A percentile compares a stretch with the other conserved stretches of the same genome.
phyloP scores from a whole-genome alignment of 2,797 vertebrate genomes.

The Potorous gilbertii region DNA sequence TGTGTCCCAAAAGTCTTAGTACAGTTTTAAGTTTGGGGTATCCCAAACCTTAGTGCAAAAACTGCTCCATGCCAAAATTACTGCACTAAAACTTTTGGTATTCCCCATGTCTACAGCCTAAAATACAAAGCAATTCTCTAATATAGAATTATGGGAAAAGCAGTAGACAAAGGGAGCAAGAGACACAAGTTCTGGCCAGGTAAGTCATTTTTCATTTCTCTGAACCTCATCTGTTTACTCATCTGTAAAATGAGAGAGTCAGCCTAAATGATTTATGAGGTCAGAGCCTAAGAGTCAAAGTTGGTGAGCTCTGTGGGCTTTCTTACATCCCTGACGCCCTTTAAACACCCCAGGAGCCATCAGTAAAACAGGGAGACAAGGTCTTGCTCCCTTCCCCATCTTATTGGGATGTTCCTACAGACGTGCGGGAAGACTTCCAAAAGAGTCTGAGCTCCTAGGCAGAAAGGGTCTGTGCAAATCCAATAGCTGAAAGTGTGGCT shows the following conservation, averaged over 20 bases:
- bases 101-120: not conserved
- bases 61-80: not conserved
- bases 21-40: not conserved
- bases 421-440: not conserved
- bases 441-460: not conserved
- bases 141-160: not conserved
- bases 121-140: not conserved
- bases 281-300: not conserved
- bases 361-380: not conserved
- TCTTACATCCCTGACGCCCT: not conserved
- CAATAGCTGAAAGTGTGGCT: not conserved
- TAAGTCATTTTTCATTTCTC: not conserved
- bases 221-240: not conserved
- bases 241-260: not conserved
- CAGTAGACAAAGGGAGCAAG: not conserved
- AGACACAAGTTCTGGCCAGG: not conserved
- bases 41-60: not conserved
- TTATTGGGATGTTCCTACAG: not conserved
- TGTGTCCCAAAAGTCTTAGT: not conserved
- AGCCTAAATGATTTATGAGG: too few relatives aligned
- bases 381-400: not conserved
- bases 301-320: not conserved
- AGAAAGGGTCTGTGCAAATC: not conserved
- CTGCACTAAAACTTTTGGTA: not conserved
- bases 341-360: not conserved